Evolutionary conservation across 2,797 vertebrate genomes (phyloP).

Genomic region (Crenichthys baileyi): DNA sequence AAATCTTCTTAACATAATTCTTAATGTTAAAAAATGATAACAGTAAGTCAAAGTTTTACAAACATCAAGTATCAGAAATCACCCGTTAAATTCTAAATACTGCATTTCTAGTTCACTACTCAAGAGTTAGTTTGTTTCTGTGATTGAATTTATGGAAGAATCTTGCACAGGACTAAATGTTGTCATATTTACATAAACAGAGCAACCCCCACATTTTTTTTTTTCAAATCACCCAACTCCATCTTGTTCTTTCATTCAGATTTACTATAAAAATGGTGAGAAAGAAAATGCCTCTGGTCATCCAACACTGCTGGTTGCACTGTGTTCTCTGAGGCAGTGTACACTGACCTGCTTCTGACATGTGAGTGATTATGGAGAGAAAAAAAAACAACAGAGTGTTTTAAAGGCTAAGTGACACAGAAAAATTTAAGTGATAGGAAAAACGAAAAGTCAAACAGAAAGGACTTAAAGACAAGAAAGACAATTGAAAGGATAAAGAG

Average conservation of each 20-base stretch:
- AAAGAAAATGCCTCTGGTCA: slow-evolving; percentile 2
- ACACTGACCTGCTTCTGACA: slow-evolving; percentile 19
- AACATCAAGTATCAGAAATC: background rate
- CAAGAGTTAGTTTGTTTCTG: background rate
- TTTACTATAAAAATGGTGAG: slow-evolving; percentile 10
- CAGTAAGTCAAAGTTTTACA: background rate
- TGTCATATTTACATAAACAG: slow-evolving; percentile 28
- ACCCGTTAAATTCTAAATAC: too few relatives aligned
- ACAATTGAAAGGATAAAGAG: slow-evolving; percentile 44
- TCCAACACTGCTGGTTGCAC: background rate
- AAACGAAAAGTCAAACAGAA: slow-evolving; percentile 2
- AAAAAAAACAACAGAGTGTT: slow-evolving; percentile 1
- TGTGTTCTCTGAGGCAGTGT: slow-evolving; percentile 17
- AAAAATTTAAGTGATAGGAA: slow-evolving; percentile 3
- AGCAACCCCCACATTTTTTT: slow-evolving; percentile 1
- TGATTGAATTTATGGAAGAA: slow-evolving; percentile 7
- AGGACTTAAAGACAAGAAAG: slow-evolving; percentile 27
- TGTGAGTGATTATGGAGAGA: slow-evolving; percentile 3
- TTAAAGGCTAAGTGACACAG: background rate
- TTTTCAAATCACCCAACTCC: slow-evolving; percentile 14
- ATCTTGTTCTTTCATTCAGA: slow-evolving; percentile 18
- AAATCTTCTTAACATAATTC: background rate
- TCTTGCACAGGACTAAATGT: slow-evolving; percentile 7
- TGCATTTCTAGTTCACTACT: background rate
- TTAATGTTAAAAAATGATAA: too few relatives aligned